Evolutionary conservation across 2,113 vertebrate species (phyloP).

Genomic region (Microtus richardsoni): DNA sequence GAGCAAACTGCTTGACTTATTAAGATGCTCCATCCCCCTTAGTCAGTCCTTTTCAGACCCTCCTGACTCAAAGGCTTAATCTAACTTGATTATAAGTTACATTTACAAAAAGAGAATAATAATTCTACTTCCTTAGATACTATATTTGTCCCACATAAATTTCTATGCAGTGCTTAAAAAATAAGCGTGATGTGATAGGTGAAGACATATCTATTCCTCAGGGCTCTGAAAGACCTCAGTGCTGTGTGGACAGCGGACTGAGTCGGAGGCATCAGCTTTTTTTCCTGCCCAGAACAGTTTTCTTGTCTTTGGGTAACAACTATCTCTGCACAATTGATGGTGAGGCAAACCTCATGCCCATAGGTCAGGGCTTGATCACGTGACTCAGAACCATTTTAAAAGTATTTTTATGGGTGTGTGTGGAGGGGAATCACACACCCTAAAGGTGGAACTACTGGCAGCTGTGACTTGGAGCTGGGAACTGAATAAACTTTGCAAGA

Average conservation of each 20-base stretch:
- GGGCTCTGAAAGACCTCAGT: slow-evolving; percentile 29
- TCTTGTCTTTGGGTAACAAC: neutral
- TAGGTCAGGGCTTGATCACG: neutral
- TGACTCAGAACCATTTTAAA: neutral
- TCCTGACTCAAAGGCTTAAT: neutral
- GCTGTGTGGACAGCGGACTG: neutral
- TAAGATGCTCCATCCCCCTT: neutral
- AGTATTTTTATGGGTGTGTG: neutral
- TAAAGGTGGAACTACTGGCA: neutral
- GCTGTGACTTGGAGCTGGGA: neutral
- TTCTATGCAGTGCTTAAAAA: slow-evolving; percentile 38
- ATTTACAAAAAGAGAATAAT: neutral
- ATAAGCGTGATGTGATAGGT: neutral
- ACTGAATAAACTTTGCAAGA: neutral
- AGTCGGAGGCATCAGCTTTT: neutral
- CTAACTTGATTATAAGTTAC: neutral
- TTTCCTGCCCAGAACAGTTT: neutral
- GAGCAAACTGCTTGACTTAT: neutral
- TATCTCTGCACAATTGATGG: neutral
- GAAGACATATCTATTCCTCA: neutral
- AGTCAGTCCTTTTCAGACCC: neutral
- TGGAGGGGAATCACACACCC: neutral
- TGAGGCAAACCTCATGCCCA: neutral
- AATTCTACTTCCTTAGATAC: neutral
- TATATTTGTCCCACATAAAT: neutral